Percentiles rank a stretch among this genome's conserved stretches.
These are phyloP conservation scores for Cherax quadricarinatus DNA, from an alignment of 1,140 invertebrate genomes.

Conservation along the genomic window DNA sequence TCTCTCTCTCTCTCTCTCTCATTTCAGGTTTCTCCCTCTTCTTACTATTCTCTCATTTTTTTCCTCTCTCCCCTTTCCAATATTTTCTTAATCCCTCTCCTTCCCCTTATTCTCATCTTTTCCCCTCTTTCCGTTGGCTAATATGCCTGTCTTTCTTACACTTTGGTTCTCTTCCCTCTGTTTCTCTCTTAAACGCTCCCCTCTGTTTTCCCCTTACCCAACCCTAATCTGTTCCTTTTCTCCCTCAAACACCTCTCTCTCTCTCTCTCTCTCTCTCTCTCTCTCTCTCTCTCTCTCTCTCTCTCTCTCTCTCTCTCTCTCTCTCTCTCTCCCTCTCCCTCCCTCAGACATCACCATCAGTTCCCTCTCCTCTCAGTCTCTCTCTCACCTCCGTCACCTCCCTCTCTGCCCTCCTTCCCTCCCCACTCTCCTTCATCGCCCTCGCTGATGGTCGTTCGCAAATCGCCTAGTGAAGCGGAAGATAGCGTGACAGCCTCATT, in stretches of 20 bases:
- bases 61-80: background rate
- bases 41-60: background rate
- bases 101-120: background rate
- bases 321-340: background rate
- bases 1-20: conserved; percentile 3
- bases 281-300: background rate
- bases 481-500: conserved; percentile 57
- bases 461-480: conserved; percentile 44
- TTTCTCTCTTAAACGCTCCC: background rate
- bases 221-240: background rate
- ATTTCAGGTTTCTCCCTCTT: background rate
- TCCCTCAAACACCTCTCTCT: background rate
- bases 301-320: background rate
- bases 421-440: background rate
- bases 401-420: background rate
- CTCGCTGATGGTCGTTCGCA: conserved; percentile 40
- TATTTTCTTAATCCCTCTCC: background rate
- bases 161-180: background rate
- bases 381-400: background rate
- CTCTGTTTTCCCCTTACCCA: background rate
- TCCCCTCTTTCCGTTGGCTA: background rate
- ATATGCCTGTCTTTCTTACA: background rate
- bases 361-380: background rate
- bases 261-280: background rate
- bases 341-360: background rate